Base-by-base conservation (phyloP, 1,140 invertebrate species). In the Drosophila sproati region DNA sequence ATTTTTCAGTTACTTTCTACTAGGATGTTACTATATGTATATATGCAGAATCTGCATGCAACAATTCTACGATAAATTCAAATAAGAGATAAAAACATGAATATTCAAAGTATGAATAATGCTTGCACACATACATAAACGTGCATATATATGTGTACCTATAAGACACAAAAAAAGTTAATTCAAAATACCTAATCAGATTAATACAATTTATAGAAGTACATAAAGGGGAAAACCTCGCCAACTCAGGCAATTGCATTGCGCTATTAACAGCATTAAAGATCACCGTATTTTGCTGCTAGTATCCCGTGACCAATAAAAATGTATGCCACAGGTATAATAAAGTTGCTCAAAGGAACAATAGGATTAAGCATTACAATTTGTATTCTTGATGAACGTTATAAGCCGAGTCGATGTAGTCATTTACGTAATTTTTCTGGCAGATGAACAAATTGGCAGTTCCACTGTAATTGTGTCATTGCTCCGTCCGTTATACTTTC, bases 71-170 rank as follows among this genome's bases (percentile, higher is more conserved):
- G 4, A n/a, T n/a, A 43, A 43, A n/a, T 10, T 43, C n/a, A n/a
- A 43, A 43, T n/a, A 43, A 2, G 3, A 8, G 10, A 43, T 43
- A n/a, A n/a, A 43, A 43, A 43, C 3, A n/a, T 43, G 39, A 8
- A 43, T 43, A 43, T 43, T 43, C 3, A 43, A 43, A 43, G 39
- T n/a, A 43, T 43, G 39, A 43, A 43, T 43, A 43, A 43, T 43
- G 4, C 39, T 4, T 43, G 39, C 39, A 43, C 4, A 43, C 39
- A 43, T 43, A n/a, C 39, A 41, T 41, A 3, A 7, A 41, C n/a
- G 3, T 10, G n/a, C 8, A 10, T 41, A 41, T 41, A 41, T 10
- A 10, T 41, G 39, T 5, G 3, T 10, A 41, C 39, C 39, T 43
- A 43, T 43, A 10, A 8, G 4, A 43, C 39, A 43, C 39, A 43